These are phyloP conservation scores for Rhinolophus sinicus DNA, from an alignment of 2,113 vertebrate genomes.

Conservation along the genomic window DNA sequence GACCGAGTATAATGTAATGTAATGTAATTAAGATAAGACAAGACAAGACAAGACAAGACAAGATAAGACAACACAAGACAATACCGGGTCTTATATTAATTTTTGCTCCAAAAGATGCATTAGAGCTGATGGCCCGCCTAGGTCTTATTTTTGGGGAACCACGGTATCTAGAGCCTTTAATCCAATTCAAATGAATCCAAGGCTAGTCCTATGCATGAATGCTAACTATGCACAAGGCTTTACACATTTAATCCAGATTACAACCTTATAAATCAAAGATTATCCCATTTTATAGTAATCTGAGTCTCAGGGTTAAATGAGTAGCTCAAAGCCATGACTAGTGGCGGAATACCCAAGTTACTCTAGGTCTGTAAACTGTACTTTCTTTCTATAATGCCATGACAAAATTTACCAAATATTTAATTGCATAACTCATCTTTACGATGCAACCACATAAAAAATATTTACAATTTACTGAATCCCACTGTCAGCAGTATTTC, in stretches of 20 bases:
- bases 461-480: constrained; percentile 25
- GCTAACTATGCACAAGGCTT: not conserved
- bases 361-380: not conserved
- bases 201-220: not conserved
- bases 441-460: not conserved
- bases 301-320: not conserved
- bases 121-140: too few relatives aligned
- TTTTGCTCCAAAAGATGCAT: too few relatives aligned
- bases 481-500: constrained; percentile 7
- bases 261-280: not conserved
- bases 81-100: too few relatives aligned
- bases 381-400: not conserved
- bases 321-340: not conserved
- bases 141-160: too few relatives aligned
- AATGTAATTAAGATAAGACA: too few relatives aligned
- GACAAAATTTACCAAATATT: not conserved
- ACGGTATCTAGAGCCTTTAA: too few relatives aligned
- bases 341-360: not conserved
- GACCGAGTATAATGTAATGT: too few relatives aligned
- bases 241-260: not conserved
- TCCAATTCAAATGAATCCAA: not conserved
- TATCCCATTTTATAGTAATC: not conserved
- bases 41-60: too few relatives aligned
- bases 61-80: too few relatives aligned
- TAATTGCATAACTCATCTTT: constrained; percentile 24